These are phyloP conservation scores for Neoascia interrupta DNA, from an alignment of 2,888 invertebrate genomes.

Conservation along the genomic window DNA sequence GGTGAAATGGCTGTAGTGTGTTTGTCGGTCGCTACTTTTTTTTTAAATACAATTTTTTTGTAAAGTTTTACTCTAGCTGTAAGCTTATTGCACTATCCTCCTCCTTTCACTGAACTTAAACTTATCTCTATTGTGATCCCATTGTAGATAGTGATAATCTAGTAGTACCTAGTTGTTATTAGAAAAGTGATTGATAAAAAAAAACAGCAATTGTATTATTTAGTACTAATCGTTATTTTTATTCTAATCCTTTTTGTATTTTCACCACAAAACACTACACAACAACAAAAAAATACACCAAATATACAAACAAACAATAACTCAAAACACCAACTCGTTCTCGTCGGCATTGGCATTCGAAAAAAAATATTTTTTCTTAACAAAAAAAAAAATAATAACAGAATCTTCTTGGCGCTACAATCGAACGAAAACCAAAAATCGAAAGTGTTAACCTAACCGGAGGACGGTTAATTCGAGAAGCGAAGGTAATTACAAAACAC, in stretches of 20 bases:
- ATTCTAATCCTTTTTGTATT: constrained; percentile 75
- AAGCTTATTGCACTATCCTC: constrained; percentile 19
- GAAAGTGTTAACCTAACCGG: constrained; percentile 97
- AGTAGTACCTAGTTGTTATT: constrained; percentile 28
- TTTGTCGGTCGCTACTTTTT: constrained; percentile 48
- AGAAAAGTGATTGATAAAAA: too few relatives aligned
- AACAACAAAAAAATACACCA: constrained; percentile 70
- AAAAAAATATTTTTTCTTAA: constrained; percentile 29
- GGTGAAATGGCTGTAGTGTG: constrained; percentile 60
- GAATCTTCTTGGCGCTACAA: constrained; percentile 88
- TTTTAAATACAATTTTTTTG: constrained; percentile 13
- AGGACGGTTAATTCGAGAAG: constrained; percentile 96
- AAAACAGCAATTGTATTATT: too few relatives aligned
- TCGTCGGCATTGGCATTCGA: constrained; percentile 45
- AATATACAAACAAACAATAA: constrained; percentile 71
- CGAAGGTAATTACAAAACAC: constrained; percentile 87
- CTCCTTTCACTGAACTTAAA: constrained; percentile 4
- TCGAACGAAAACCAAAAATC: constrained; percentile 95
- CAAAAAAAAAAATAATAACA: constrained; percentile 48
- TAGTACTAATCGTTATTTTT: not conserved
- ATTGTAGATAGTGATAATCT: constrained; percentile 11
- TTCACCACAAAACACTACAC: constrained; percentile 73
- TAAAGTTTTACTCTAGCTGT: constrained; percentile 7
- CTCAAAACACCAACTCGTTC: constrained; percentile 36
- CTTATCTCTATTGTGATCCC: constrained; percentile 17